Evolutionary conservation across 2,888 invertebrate species (phyloP), one percentile per base, ranked within the genome.

Genomic region (Pyralis farinalis): DNA sequence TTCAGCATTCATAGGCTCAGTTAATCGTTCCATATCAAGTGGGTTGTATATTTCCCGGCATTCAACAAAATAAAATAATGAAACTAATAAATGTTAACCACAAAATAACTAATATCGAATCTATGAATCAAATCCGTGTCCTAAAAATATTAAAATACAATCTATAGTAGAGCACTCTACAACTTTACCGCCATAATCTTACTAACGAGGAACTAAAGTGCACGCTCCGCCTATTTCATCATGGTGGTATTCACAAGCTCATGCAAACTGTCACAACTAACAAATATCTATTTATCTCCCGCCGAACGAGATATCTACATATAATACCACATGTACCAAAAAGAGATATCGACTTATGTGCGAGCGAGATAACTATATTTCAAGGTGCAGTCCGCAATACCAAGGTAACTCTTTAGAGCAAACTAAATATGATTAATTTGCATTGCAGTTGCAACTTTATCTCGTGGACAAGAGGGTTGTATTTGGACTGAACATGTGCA

Each of bases 401-500:
- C 60, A 68, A 71, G 70, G 74, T 73, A 71, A 63, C 65, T 78
- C 63, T 71, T 67, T 71, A 65, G 61, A 58, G 59, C 55, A 60
- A 72, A 67, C 65, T 66, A 61, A 68, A 61, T 55, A 55, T 45
- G 45, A 63, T 51, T 58, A 42, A 61, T 65, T 65, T 68, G 71
- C 76, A 83, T 73, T 84, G 74, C 78, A 84, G 79, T 60, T 88
- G 86, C 87, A 86, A 72, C 84, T 82, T 79, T 88, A 88, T 73
- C 47, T 42, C 40, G 2, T 49, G 25, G 12, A 37, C 0, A 36
- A 52, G 69, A 86, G 71, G 66, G 84, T 74, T 78, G 70, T 66
- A 66, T 80, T 82, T 81, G 53, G 63, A 63, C 65, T 66, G 71
- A 42, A 45, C 36, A 16, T 46, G 50, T 71, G 71, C 73, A 73